Conservation (phyloP, 2,888 invertebrate species). For the Noctua janthe region DNA sequence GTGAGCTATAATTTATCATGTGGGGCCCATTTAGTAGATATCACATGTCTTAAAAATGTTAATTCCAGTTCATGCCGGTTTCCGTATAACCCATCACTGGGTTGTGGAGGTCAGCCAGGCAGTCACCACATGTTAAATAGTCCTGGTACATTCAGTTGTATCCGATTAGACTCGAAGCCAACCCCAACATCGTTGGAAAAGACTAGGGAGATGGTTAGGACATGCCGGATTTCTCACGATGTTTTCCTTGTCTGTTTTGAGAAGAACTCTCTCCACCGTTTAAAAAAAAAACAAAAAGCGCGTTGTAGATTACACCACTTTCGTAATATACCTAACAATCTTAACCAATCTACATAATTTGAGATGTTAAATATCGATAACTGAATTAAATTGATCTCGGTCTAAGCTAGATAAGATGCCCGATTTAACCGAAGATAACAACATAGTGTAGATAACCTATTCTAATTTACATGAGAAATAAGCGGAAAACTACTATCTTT, state of each 20-base stretch:
- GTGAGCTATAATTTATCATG: background rate
- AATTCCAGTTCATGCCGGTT: too few relatives aligned
- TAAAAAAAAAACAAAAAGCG: background rate
- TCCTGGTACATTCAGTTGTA: background rate
- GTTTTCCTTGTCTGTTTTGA: background rate
- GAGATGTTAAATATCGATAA: conserved; percentile 12
- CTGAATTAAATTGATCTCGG: background rate
- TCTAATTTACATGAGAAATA: conserved; percentile 1
- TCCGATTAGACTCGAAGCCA: background rate
- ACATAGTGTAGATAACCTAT: conserved; percentile 11
- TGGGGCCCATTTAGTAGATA: background rate
- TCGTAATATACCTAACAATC: too few relatives aligned
- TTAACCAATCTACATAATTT: conserved; percentile 8
- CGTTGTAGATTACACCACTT: background rate
- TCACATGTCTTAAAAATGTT: too few relatives aligned
- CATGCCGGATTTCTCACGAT: background rate
- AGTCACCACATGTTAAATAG: background rate
- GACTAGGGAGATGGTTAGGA: background rate
- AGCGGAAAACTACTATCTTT: background rate
- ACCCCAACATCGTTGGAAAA: background rate
- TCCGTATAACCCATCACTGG: too few relatives aligned
- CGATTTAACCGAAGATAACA: conserved; percentile 28
- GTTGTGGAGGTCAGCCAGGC: background rate
- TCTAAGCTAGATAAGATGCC: background rate
- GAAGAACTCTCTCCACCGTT: background rate